A percentile compares a stretch with the other conserved stretches of the same genome.
Evolutionary conservation across 2,113 vertebrate genomes (phyloP).

Genomic region (Caranx ignobilis): DNA sequence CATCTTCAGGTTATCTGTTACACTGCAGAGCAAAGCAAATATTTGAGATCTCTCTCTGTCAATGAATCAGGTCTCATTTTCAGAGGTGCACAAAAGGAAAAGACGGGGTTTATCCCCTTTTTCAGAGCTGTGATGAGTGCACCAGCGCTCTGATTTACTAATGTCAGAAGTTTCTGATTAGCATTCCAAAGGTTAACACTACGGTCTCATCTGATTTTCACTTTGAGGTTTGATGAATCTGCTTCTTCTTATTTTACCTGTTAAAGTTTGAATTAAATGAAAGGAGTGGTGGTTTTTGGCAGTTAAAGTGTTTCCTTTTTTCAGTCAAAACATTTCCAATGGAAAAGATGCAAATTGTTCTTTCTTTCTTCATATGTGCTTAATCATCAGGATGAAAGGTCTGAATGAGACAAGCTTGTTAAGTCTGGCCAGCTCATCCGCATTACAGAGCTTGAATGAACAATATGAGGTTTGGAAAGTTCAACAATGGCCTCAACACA

Average conservation of each 20-base stretch:
- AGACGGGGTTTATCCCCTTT: constrained; percentile 53
- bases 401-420: constrained; percentile 42
- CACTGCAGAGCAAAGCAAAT: constrained; percentile 54
- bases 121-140: constrained; percentile 44
- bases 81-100: constrained; percentile 9
- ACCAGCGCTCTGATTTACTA: constrained; percentile 40
- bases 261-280: constrained; percentile 33
- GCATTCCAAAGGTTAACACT: constrained; percentile 49
- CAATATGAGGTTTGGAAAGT: constrained; percentile 10
- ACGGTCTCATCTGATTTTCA: constrained; percentile 39
- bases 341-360: constrained; percentile 41
- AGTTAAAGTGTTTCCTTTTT: constrained; percentile 21
- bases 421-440: constrained; percentile 6
- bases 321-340: constrained; percentile 53
- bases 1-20: constrained; percentile 51
- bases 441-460: background rate
- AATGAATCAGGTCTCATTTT: constrained; percentile 38
- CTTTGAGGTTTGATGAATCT: constrained; percentile 60
- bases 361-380: constrained; percentile 40
- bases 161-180: constrained; percentile 55
- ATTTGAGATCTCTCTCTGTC: constrained; percentile 42
- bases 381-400: constrained; percentile 31
- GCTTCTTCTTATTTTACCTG: background rate
- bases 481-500: background rate
- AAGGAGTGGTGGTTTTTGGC: constrained; percentile 34